Conservation (phyloP, 2,888 invertebrate genomes). For the Cheilosia variabilis region DNA sequence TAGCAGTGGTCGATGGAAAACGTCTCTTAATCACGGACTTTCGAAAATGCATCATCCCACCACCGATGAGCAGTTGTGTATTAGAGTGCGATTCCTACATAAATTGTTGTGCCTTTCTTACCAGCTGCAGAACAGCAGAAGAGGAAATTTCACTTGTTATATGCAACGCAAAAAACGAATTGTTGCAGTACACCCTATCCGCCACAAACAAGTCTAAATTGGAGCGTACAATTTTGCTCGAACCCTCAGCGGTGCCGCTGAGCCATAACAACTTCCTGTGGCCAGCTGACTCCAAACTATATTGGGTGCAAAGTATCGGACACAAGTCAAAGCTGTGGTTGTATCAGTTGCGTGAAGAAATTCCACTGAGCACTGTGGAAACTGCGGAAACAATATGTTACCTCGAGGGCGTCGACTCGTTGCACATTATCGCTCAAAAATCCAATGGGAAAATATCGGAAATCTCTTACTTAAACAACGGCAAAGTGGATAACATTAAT, state of each 20-base stretch:
- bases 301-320: constrained; percentile 30
- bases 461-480: not conserved
- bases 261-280: constrained; percentile 37
- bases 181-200: constrained; percentile 74
- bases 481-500: not conserved
- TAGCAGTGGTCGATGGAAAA: constrained; percentile 91
- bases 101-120: constrained; percentile 85
- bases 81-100: constrained; percentile 85
- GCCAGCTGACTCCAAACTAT: not conserved
- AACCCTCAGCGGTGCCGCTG: constrained; percentile 6
- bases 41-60: constrained; percentile 90
- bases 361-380: not conserved
- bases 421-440: constrained; percentile 20
- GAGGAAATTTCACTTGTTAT: constrained; percentile 84
- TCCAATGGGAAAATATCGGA: constrained; percentile 38
- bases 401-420: not conserved
- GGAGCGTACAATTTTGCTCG: not conserved
- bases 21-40: constrained; percentile 90
- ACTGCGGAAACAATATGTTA: constrained; percentile 25
- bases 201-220: not conserved
- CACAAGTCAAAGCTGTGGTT: constrained; percentile 16
- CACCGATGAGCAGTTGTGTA: constrained; percentile 90
- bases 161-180: constrained; percentile 75
- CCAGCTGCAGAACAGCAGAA: constrained; percentile 78
- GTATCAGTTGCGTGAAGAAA: not conserved